These are phyloP conservation scores for Gymnarchus niloticus DNA, from an alignment of 2,113 vertebrate genomes.

Conservation along the genomic window DNA sequence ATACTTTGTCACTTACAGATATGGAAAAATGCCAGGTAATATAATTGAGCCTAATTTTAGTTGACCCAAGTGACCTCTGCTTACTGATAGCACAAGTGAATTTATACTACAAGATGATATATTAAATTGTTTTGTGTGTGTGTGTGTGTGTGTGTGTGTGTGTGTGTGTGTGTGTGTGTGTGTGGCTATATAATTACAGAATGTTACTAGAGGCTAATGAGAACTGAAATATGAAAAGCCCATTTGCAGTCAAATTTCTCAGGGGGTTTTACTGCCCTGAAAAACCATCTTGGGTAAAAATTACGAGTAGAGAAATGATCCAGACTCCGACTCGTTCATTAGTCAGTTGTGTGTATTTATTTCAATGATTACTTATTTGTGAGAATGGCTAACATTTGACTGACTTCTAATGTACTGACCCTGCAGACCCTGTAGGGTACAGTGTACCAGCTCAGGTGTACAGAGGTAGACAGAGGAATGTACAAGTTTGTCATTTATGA, in stretches of 20 bases:
- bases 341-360: neutral
- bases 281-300: neutral
- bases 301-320: neutral
- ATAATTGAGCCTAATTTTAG: neutral
- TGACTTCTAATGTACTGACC: neutral
- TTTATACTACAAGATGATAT: neutral
- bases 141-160: too few relatives aligned
- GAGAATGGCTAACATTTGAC: neutral
- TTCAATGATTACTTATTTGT: neutral
- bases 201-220: neutral
- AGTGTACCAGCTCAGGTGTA: neutral
- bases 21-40: neutral
- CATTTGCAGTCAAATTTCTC: slow-evolving; percentile 8
- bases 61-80: neutral
- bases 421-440: neutral
- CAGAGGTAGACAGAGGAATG: neutral
- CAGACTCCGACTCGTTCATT: neutral
- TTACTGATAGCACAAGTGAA: neutral
- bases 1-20: neutral
- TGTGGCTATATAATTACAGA: neutral
- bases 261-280: neutral
- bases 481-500: neutral
- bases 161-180: too few relatives aligned
- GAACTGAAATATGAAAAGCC: neutral
- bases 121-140: neutral